Evolutionary conservation across 2,113 vertebrate species (phyloP), one percentile per base, ranked within the genome.

Genomic region (Ciconia stormi): DNA sequence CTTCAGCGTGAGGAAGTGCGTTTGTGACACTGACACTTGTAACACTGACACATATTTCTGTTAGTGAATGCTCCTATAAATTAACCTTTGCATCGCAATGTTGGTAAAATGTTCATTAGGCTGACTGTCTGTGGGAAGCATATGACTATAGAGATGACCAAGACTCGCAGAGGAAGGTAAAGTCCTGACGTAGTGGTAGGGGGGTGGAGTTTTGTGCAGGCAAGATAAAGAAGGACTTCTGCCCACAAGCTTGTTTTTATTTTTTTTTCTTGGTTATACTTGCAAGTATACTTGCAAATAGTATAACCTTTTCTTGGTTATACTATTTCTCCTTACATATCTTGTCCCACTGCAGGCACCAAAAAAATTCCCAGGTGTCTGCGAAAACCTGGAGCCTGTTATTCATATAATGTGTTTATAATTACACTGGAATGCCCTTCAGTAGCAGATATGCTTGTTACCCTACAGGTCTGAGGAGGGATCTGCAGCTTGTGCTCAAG

Each of bases 151-250:
- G 40, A 32, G 49, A 14, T 62, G n/a, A 87, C 34, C 40, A 81
- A 52, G 55, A 50, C 56, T 40, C 0, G 0, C 1, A 36, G n/a
- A 49, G 53, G 16, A 67, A 88, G 58, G 53, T 76, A 1, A 59
- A 49, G 55, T 21, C 26, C 46, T 53, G 56, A 46, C 56, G 36
- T 6, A 25, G 22, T 42, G 70, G 13, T 15, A n/a, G 38, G 9
- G 46, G 32, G 18, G 9, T 4, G 19, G 38, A 27, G 72, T 95
- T 87, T 52, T 61, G 8, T n/a, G 17, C 46, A 58, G 61, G 29
- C 47, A 34, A n/a, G 49, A 29, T n/a, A 46, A 72, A 73, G 26
- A 63, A 76, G 36, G 16, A 59, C 44, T 80, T 83, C 56, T 83
- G 36, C 34, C 52, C 17, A 11, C 21, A 27, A 25, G 30, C 74